Conservation (phyloP, 1,140 invertebrate genomes). For the Calephelis virginiensis region DNA sequence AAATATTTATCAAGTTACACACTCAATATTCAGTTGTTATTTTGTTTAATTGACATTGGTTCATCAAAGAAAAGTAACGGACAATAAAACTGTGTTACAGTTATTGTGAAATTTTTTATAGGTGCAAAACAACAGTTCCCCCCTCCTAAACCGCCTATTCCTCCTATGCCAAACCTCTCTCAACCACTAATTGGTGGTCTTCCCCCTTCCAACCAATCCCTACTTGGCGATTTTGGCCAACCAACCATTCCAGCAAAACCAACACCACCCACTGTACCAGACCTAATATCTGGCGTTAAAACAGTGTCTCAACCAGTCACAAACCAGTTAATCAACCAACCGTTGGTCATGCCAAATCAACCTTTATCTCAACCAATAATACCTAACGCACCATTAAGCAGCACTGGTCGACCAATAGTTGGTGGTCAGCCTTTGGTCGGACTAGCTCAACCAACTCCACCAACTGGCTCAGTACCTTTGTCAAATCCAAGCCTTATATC, state of each 20-base stretch:
- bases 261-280: conserved; percentile 45
- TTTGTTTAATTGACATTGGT: too few species aligned
- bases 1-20: too few species aligned
- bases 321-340: conserved; percentile 30
- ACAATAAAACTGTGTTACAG: too few species aligned
- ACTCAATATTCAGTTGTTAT: too few species aligned
- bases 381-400: conserved; percentile 18
- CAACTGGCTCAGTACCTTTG: conserved; percentile 17
- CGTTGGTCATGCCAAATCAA: conserved; percentile 25
- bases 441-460: conserved; percentile 15
- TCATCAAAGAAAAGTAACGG: too few species aligned
- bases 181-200: conserved; percentile 49
- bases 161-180: conserved; percentile 56
- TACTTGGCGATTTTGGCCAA: conserved; percentile 36
- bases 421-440: conserved; percentile 20
- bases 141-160: conserved; percentile 56
- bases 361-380: conserved; percentile 30
- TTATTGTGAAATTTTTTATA: conserved; percentile 29
- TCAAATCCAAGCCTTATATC: conserved; percentile 34
- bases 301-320: conserved; percentile 33
- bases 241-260: conserved; percentile 39
- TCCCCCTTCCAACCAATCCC: conserved; percentile 37
- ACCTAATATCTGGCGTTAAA: conserved; percentile 66
- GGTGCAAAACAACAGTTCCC: conserved; percentile 50
- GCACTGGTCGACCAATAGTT: conserved; percentile 21